Conservation (phyloP, 2,888 invertebrate genomes). For the Dichetophora obliterata region DNA sequence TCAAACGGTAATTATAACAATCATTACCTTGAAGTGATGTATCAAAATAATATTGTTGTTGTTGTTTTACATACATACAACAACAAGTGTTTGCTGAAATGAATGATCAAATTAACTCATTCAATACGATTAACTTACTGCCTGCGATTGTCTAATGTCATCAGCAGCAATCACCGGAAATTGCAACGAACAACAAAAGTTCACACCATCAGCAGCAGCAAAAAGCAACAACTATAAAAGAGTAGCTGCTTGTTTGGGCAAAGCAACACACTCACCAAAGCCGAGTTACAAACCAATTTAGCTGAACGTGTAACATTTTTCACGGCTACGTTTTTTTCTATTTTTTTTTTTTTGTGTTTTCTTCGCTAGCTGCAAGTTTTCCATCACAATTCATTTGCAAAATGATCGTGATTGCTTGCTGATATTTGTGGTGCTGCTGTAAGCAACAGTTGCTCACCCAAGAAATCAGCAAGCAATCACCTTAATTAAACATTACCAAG, state of each 20-base stretch:
- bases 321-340: neutral
- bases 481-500: slow-evolving; percentile 36
- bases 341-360: neutral
- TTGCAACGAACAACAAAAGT: slow-evolving; percentile 12
- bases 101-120: neutral
- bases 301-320: slow-evolving; percentile 31
- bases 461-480: slow-evolving; percentile 38
- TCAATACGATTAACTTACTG: slow-evolving; percentile 16
- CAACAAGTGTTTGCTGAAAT: no score
- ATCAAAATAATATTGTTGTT: no score
- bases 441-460: slow-evolving; percentile 9
- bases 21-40: no score
- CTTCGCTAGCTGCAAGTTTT: neutral
- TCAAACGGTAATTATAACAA: no score
- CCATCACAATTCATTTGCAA: slow-evolving; percentile 32
- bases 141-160: slow-evolving; percentile 1
- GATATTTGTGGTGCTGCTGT: slow-evolving; percentile 8
- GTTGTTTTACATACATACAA: no score
- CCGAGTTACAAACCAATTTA: slow-evolving; percentile 40
- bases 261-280: slow-evolving; percentile 12
- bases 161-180: slow-evolving; percentile 30
- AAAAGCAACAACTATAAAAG: slow-evolving; percentile 26
- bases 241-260: neutral
- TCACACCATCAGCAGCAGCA: slow-evolving; percentile 22
- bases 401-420: slow-evolving; percentile 33